Conservation (phyloP, 2,113 vertebrate species). For the Epinephelus cyanopodus region DNA sequence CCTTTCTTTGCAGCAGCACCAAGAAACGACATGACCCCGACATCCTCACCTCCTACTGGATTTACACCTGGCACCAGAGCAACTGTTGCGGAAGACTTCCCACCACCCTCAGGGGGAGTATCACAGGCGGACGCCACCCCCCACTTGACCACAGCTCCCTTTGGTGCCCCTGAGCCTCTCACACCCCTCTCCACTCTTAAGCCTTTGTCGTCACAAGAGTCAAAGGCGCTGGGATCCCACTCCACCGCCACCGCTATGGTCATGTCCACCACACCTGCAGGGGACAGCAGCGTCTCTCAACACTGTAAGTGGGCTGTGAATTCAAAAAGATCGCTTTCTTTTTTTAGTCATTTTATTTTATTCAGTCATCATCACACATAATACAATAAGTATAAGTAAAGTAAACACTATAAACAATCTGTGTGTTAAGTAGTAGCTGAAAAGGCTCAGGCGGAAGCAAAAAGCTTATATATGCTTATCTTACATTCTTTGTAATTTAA, state of each 20-base stretch:
- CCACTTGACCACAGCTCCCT: conserved; percentile 63
- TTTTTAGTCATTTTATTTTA: no score
- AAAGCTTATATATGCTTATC: no score
- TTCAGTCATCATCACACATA: no score
- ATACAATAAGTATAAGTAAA: no score
- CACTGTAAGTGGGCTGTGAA: conserved; percentile 87
- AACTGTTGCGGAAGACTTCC: conserved; percentile 33
- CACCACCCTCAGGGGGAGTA: conserved; percentile 29
- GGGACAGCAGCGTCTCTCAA: conserved; percentile 89
- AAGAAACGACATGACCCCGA: conserved; percentile 39
- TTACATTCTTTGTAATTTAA: no score
- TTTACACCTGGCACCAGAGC: conserved; percentile 37
- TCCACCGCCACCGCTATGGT: conserved; percentile 70
- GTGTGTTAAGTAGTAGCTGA: no score
- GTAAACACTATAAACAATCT: no score
- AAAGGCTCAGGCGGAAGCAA: no score
- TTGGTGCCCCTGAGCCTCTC: conserved; percentile 57
- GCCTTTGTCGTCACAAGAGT: conserved; percentile 63
- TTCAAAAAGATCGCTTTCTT: no score
- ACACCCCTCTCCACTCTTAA: conserved; percentile 57
- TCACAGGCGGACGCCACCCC: conserved; percentile 70
- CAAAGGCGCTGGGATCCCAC: conserved; percentile 61
- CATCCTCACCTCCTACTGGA: conserved; percentile 22
- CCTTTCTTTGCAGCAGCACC: conserved; percentile 60
- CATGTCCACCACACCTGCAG: conserved; percentile 64